Percentiles rank a stretch among this genome's conserved stretches.
These are phyloP conservation scores for Oxytorus armatus DNA, from an alignment of 2,888 invertebrate genomes.

Conservation along the genomic window DNA sequence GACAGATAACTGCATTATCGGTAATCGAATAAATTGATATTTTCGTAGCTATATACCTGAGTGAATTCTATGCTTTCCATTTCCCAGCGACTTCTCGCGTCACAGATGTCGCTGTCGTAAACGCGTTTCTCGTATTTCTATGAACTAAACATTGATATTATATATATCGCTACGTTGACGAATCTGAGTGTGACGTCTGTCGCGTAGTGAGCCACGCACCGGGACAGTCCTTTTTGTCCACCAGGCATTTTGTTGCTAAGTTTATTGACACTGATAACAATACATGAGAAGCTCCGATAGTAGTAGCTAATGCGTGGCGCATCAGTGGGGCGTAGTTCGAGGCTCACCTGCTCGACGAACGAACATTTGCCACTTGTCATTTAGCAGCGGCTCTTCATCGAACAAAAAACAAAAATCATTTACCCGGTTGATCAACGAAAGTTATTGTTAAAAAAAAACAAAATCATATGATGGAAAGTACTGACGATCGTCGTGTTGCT, in stretches of 20 bases:
- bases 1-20: not conserved
- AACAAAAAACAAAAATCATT: not conserved
- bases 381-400: not conserved
- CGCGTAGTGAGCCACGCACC: not conserved
- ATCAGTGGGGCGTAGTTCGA: not conserved
- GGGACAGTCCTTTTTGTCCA: not conserved
- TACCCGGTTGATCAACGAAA: not conserved
- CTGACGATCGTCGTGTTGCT: conserved; percentile 88
- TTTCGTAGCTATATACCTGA: not conserved
- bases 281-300: not conserved
- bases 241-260: not conserved
- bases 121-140: not conserved
- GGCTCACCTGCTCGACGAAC: not conserved
- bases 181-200: not conserved
- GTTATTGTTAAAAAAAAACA: not conserved
- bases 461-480: conserved; percentile 73
- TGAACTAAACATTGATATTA: not conserved
- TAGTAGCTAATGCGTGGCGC: conserved; percentile 27
- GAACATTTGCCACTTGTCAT: not conserved
- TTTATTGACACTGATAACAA: not conserved
- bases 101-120: conserved; percentile 10
- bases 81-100: not conserved
- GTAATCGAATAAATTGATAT: not conserved
- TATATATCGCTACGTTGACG: not conserved
- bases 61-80: conserved; percentile 1